Percentiles rank a stretch among this genome's conserved stretches.
phyloP scores from a whole-genome alignment of 2,113 vertebrate genomes.

The Sigmodon hispidus region DNA sequence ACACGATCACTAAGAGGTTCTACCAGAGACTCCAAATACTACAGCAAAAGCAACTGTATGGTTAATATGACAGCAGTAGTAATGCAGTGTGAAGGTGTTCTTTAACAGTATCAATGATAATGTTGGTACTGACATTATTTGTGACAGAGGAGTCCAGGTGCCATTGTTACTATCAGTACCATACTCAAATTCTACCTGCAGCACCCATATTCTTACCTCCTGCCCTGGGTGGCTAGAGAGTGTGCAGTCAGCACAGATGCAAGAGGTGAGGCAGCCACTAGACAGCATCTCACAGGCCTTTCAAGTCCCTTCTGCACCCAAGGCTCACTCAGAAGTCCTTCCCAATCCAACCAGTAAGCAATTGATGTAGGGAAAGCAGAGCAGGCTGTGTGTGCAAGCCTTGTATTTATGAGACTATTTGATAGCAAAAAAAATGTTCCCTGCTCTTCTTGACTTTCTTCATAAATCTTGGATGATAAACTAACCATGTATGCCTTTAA shows the following conservation, averaged over 20 bases:
- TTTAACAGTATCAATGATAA: not conserved
- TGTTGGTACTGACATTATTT: not conserved
- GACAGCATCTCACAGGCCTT: not conserved
- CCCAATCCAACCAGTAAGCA: not conserved
- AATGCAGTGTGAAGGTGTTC: not conserved
- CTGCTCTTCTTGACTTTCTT: not conserved
- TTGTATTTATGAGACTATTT: slow-evolving; percentile 11
- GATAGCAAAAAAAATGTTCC: not conserved
- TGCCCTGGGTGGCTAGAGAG: not conserved
- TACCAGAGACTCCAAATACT: not conserved
- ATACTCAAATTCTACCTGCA: not conserved
- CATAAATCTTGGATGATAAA: not conserved
- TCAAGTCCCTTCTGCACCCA: not conserved
- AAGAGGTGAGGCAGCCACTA: too few relatives aligned
- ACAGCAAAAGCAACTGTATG: not conserved
- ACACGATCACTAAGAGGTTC: not conserved
- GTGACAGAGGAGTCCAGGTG: not conserved
- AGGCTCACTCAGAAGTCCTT: not conserved
- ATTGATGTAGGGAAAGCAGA: not conserved
- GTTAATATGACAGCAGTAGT: not conserved
- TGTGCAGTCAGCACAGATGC: not conserved
- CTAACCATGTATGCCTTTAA: not conserved
- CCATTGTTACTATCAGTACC: not conserved
- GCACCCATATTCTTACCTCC: not conserved
- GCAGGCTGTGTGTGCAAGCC: not conserved